These are phyloP conservation scores for Carollia perspicillata DNA, from an alignment of 2,113 vertebrate genomes.

Conservation along the genomic window DNA sequence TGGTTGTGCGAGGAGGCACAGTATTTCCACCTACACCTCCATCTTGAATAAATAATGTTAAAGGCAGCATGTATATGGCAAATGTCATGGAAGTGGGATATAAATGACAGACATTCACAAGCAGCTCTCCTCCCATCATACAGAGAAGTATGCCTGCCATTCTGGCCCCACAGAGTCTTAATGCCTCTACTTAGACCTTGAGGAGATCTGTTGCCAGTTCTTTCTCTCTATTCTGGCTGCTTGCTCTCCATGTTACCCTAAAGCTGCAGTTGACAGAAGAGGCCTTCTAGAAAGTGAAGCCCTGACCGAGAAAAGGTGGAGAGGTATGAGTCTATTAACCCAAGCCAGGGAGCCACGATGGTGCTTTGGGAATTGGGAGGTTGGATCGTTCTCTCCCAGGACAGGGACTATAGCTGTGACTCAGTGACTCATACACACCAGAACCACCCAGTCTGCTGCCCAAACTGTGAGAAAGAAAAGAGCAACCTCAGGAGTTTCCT, in stretches of 20 bases:
- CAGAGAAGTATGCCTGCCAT: not conserved
- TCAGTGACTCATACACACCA: not conserved
- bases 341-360: not conserved
- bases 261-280: not conserved
- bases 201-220: not conserved
- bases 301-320: not conserved
- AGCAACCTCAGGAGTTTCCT: not conserved
- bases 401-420: not conserved
- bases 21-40: too few relatives aligned
- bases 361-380: not conserved
- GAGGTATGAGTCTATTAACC: not conserved
- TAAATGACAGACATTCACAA: not conserved
- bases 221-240: not conserved
- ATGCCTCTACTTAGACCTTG: not conserved
- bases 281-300: not conserved
- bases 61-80: not conserved
- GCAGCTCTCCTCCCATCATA: not conserved
- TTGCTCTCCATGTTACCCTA: not conserved
- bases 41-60: not conserved
- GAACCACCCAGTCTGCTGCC: not conserved
- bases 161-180: not conserved
- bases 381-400: not conserved
- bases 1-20: too few relatives aligned
- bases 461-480: not conserved
- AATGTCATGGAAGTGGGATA: not conserved